These are phyloP conservation scores for Gila robusta DNA, from an alignment of 2,797 vertebrate species.

Conservation along the genomic window DNA sequence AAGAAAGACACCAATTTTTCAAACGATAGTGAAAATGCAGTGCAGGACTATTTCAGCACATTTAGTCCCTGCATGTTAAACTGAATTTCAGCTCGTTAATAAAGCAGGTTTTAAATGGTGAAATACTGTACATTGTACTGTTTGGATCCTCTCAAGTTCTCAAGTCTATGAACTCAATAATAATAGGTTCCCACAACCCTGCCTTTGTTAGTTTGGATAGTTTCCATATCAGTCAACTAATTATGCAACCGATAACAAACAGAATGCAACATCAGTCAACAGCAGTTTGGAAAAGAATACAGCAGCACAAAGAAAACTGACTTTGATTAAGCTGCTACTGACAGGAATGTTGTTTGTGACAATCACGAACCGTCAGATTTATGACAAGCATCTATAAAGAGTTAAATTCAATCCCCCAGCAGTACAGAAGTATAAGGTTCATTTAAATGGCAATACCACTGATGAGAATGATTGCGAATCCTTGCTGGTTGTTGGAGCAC, in stretches of 20 bases:
- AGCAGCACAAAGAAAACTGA: not conserved
- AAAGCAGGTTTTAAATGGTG: not conserved
- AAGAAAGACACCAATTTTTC: not conserved
- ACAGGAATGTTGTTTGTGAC: not conserved
- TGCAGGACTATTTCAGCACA: not conserved
- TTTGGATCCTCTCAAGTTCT: not conserved
- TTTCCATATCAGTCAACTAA: constrained; percentile 16
- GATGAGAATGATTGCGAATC: not conserved
- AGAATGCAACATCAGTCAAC: constrained; percentile 3
- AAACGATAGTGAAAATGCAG: not conserved
- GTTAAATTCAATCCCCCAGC: constrained; percentile 6
- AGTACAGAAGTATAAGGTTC: not conserved
- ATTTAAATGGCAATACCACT: not conserved
- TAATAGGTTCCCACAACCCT: not conserved
- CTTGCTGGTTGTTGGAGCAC: not conserved
- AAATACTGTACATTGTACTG: not conserved
- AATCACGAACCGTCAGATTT: not conserved
- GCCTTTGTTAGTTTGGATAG: not conserved
- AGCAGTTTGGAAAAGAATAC: constrained; percentile 6
- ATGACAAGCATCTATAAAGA: not conserved
- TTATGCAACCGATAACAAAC: constrained; percentile 9
- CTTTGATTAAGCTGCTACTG: not conserved
- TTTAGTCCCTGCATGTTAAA: not conserved
- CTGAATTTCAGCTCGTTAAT: not conserved
- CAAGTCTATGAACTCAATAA: not conserved